Percentiles rank a stretch among this genome's conserved stretches.
phyloP scores from a whole-genome alignment of 2,888 invertebrate genomes.

The Sabatieria punctata region DNA sequence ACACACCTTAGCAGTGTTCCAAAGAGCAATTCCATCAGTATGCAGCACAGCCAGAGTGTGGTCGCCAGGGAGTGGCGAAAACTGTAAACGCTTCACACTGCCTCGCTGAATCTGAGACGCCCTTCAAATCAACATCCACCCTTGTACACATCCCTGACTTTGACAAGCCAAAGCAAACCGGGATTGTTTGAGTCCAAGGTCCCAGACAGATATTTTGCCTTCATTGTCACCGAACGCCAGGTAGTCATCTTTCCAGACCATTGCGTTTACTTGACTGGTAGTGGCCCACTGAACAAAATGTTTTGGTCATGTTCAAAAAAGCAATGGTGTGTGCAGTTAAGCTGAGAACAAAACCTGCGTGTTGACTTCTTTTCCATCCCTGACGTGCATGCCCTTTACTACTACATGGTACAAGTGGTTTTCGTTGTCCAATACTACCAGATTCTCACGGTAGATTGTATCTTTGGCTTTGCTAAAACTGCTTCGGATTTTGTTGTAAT shows the following conservation, averaged over 20 bases:
- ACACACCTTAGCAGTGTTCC: slow-evolving; percentile 24
- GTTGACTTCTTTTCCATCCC: slow-evolving; percentile 37
- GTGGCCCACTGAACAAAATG: slow-evolving; percentile 29
- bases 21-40: slow-evolving; percentile 33
- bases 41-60: slow-evolving; percentile 37
- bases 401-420: slow-evolving; percentile 35
- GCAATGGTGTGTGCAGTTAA: no score
- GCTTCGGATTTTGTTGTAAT: no score
- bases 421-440: slow-evolving; percentile 38
- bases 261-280: slow-evolving; percentile 27
- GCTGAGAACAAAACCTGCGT: slow-evolving; percentile 27
- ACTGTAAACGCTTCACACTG: slow-evolving; percentile 34
- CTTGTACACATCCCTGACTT: not conserved
- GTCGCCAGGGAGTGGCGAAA: slow-evolving; percentile 37
- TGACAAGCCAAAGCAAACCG: slow-evolving; percentile 1
- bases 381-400: slow-evolving; percentile 37
- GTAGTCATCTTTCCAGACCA: slow-evolving; percentile 40
- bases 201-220: slow-evolving; percentile 38
- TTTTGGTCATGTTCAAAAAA: no score
- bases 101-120: slow-evolving; percentile 31
- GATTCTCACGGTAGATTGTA: slow-evolving; percentile 32
- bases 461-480: not conserved
- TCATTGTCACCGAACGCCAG: slow-evolving; percentile 38
- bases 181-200: slow-evolving; percentile 34
- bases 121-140: slow-evolving; percentile 22